Evolutionary conservation across 1,140 invertebrate genomes (phyloP).

Genomic region (Campoletis sonorensis): DNA sequence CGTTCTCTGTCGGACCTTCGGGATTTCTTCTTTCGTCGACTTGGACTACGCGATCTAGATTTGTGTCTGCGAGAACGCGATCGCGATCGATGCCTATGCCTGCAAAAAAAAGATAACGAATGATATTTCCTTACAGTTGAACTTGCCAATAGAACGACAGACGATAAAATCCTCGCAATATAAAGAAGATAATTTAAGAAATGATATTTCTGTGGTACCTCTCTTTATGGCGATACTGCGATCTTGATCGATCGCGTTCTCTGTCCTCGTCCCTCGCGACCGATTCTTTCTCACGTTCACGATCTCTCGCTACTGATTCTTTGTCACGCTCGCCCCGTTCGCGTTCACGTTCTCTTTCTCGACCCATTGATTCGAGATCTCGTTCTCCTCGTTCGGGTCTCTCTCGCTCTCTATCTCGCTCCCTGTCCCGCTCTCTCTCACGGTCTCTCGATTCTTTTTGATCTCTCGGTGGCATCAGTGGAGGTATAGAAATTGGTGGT

Average conservation of each 20-base stretch:
- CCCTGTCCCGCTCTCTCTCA: constrained; percentile 70
- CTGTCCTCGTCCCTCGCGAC: constrained; percentile 71
- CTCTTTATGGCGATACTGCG: constrained; percentile 74
- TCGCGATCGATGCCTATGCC: constrained; percentile 79
- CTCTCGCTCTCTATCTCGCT: constrained; percentile 69
- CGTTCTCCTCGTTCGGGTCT: constrained; percentile 69
- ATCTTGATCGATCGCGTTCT: constrained; percentile 72
- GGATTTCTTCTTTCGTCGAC: constrained; percentile 81
- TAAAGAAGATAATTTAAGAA: neutral
- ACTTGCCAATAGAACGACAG: neutral
- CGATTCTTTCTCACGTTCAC: constrained; percentile 71
- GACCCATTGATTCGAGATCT: constrained; percentile 64
- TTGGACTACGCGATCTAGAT: constrained; percentile 80
- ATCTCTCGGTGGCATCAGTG: constrained; percentile 69
- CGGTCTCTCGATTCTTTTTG: constrained; percentile 68
- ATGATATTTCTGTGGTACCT: constrained; percentile 59
- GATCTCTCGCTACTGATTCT: constrained; percentile 71
- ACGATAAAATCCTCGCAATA: neutral
- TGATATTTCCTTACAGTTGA: neutral
- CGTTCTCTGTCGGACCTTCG: constrained; percentile 78
- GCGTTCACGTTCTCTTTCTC: constrained; percentile 68
- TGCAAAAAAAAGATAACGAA: constrained; percentile 53
- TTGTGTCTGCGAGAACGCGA: constrained; percentile 77
- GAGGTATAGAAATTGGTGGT: constrained; percentile 70
- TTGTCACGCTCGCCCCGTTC: constrained; percentile 73